Conservation (phyloP, 2,888 invertebrate species). For the Zygogramma bicolorata region DNA sequence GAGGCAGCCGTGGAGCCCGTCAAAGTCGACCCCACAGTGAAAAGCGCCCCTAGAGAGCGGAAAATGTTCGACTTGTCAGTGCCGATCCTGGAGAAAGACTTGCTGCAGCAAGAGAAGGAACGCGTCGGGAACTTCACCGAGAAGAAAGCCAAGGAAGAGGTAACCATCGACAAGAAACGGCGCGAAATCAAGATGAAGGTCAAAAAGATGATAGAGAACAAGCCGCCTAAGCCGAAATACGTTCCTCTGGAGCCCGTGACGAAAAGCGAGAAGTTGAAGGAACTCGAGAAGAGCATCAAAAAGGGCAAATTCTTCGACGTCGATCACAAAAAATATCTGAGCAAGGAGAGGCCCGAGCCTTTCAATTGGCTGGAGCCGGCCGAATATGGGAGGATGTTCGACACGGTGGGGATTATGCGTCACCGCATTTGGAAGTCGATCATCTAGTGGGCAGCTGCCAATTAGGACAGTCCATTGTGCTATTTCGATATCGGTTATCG, state of each 20-base stretch:
- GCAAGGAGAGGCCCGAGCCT: constrained; percentile 49
- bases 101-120: constrained; percentile 62
- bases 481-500: constrained; percentile 56
- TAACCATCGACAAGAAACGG: constrained; percentile 60
- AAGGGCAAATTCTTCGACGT: constrained; percentile 63
- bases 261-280: constrained; percentile 63
- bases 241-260: constrained; percentile 62
- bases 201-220: constrained; percentile 57
- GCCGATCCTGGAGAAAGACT: constrained; percentile 61
- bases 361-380: constrained; percentile 60
- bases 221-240: constrained; percentile 58
- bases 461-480: constrained; percentile 58
- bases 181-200: constrained; percentile 59
- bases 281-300: constrained; percentile 62
- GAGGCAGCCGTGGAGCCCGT: constrained; percentile 24
- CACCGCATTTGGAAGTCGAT: constrained; percentile 65
- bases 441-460: constrained; percentile 55
- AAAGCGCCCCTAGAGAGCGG: constrained; percentile 33
- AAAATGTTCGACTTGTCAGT: constrained; percentile 55
- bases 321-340: constrained; percentile 63
- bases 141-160: constrained; percentile 62
- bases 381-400: constrained; percentile 62
- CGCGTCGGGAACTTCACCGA: constrained; percentile 61
- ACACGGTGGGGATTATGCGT: constrained; percentile 64
- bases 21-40: constrained; percentile 19